These are phyloP conservation scores for Clinocottus analis DNA, from an alignment of 2,113 vertebrate species.

Conservation along the genomic window DNA sequence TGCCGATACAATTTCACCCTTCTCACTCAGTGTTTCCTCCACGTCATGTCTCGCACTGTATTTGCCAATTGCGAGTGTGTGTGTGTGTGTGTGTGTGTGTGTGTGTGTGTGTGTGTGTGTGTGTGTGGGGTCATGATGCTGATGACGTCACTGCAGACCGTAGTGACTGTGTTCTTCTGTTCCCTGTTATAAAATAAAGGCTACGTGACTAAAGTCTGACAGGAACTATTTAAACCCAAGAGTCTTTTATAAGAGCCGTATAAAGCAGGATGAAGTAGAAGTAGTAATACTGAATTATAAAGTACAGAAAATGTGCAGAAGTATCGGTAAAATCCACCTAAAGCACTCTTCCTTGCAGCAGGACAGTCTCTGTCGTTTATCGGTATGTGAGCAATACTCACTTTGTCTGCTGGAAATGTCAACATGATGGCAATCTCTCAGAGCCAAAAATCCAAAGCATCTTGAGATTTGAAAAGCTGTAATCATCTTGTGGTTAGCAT, in stretches of 20 bases:
- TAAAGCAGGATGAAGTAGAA: neutral
- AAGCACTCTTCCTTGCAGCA: neutral
- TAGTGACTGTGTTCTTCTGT: neutral
- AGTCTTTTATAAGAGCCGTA: too few species aligned
- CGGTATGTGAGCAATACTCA: too few species aligned
- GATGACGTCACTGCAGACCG: neutral
- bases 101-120: too few species aligned
- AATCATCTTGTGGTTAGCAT: neutral
- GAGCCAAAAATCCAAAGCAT: neutral
- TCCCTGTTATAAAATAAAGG: neutral
- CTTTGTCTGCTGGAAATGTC: too few species aligned
- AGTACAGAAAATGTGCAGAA: neutral
- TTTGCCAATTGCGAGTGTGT: neutral
- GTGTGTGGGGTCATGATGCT: neutral
- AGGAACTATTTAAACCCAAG: neutral
- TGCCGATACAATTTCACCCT: too few species aligned
- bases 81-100: too few species aligned
- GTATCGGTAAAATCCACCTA: too few species aligned
- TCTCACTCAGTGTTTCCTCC: neutral
- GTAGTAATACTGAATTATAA: neutral
- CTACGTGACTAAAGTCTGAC: neutral
- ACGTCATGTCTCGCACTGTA: neutral
- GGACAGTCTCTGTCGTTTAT: neutral
- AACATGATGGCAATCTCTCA: too few species aligned
- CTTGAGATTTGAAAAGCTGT: neutral